These are phyloP conservation scores for Drosophila tanythrix DNA, from an alignment of 2,888 invertebrate genomes.

Conservation along the genomic window DNA sequence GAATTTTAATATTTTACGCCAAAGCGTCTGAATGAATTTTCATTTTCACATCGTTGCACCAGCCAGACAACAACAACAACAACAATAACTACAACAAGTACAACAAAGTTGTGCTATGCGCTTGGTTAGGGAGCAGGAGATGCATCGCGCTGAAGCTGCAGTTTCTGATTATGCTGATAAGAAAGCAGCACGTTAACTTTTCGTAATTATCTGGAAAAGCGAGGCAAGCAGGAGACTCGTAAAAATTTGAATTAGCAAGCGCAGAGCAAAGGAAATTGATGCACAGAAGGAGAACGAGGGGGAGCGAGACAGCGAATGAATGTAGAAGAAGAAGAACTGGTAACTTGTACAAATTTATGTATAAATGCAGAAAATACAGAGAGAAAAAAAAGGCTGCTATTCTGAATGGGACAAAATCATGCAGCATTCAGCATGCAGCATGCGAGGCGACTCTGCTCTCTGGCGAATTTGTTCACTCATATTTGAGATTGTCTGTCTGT, in stretches of 20 bases:
- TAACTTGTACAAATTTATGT: slow-evolving; percentile 19
- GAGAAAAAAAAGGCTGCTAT: slow-evolving; percentile 50
- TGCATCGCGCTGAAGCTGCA: slow-evolving; percentile 21
- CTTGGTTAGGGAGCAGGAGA: slow-evolving; percentile 9
- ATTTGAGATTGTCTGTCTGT: slow-evolving; percentile 41
- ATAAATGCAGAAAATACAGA: background rate
- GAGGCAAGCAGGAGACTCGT: slow-evolving; percentile 29
- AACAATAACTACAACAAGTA: slow-evolving; percentile 10
- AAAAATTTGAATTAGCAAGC: slow-evolving; percentile 47
- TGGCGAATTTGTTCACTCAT: slow-evolving; percentile 32
- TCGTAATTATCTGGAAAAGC: slow-evolving; percentile 75
- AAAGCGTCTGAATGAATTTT: slow-evolving; percentile 79
- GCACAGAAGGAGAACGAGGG: background rate
- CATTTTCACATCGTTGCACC: slow-evolving; percentile 81
- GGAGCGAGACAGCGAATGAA: background rate
- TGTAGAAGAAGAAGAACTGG: background rate
- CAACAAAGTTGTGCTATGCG: slow-evolving; percentile 51
- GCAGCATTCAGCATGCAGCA: background rate
- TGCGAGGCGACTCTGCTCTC: background rate
- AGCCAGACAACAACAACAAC: slow-evolving; percentile 6
- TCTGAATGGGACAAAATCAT: slow-evolving; percentile 51
- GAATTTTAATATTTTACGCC: slow-evolving; percentile 82
- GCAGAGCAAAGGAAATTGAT: slow-evolving; percentile 4
- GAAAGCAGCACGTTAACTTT: slow-evolving; percentile 72
- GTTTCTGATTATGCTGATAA: slow-evolving; percentile 75